Conservation (phyloP, 2,888 invertebrate genomes). For the Lepidocyrtoides sp. region DNA sequence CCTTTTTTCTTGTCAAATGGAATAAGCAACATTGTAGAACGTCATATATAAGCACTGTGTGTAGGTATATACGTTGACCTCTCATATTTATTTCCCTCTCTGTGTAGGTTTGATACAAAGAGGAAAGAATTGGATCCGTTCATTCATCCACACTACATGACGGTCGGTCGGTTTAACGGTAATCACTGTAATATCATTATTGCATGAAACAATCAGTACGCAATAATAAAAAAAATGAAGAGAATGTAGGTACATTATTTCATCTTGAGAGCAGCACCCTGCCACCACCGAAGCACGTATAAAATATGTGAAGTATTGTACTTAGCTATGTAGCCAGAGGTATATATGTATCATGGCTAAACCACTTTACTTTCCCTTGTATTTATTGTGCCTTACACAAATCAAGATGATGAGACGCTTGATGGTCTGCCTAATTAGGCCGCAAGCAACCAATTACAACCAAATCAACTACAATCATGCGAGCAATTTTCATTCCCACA, state of each 20-base stretch:
- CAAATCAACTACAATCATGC: constrained; percentile 74
- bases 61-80: constrained; percentile 66
- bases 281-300: constrained; percentile 27
- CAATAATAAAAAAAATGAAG: constrained; percentile 5
- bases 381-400: constrained; percentile 69
- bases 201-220: constrained; percentile 73
- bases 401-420: constrained; percentile 75
- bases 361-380: constrained; percentile 73
- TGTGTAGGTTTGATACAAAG: constrained; percentile 39
- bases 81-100: constrained; percentile 43
- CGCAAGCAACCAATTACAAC: constrained; percentile 80
- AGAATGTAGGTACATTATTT: constrained; percentile 8
- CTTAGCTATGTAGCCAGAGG: neutral
- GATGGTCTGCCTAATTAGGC: constrained; percentile 79
- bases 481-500: constrained; percentile 79
- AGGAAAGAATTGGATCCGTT: constrained; percentile 69
- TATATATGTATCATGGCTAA: neutral
- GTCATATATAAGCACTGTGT: neutral
- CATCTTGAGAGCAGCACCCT: constrained; percentile 6
- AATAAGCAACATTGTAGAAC: constrained; percentile 37
- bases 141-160: constrained; percentile 66
- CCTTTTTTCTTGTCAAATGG: constrained; percentile 40
- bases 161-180: constrained; percentile 74
- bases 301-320: too few relatives aligned
- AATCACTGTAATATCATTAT: constrained; percentile 74